Base-by-base conservation (phyloP, 2,113 vertebrate genomes). In the Galbula dea region DNA sequence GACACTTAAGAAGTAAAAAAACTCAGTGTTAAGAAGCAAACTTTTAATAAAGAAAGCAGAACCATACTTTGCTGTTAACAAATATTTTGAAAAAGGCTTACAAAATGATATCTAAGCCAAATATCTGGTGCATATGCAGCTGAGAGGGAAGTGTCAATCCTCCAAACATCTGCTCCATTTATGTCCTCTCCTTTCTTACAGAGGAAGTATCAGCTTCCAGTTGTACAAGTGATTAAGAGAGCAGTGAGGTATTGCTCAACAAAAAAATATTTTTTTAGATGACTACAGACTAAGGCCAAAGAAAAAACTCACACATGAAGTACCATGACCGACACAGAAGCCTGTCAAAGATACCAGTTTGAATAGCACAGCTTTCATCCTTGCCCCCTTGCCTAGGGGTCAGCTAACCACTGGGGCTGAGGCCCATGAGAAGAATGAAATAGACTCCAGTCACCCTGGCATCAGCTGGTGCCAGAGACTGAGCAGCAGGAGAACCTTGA, bases 401-500 rank as follows among this genome's bases (percentile, higher is more conserved):
- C 57, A 94, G 61, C 37, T 54, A 84, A 80, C 32, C 75, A 61
- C 43, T 24, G 26, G 21, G 62, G 23, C 41, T 12, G 36, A 91
- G 52, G 66, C 79, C 80, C 11, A 2, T 30, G 61, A 76, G 51
- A 86, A 43, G 36, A 41, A 10, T 3, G 3, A 59, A 74, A 27
- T 11, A 39, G 24, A 4, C 23, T 72, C 69, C 95, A 87, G 90
- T 98, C 97, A 98, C 95, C 97, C 97, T 79, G 97, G 97, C 94
- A 98, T 97, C 63, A 96, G 97, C 94, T 97, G 97, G 96, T 98
- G 98, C 97, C 98, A 98, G 88, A 97, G 97, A 93, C 97, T 95
- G 95, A 98, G 96, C 92, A 98, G 98, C 97, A 98, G 97, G 95
- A 99, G 97, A 94, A 96, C 97, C 96, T 98, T 97, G 81, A 97